Evolutionary conservation across 2,797 vertebrate genomes (phyloP).

Genomic region (Odontamblyopus lacepedii): DNA sequence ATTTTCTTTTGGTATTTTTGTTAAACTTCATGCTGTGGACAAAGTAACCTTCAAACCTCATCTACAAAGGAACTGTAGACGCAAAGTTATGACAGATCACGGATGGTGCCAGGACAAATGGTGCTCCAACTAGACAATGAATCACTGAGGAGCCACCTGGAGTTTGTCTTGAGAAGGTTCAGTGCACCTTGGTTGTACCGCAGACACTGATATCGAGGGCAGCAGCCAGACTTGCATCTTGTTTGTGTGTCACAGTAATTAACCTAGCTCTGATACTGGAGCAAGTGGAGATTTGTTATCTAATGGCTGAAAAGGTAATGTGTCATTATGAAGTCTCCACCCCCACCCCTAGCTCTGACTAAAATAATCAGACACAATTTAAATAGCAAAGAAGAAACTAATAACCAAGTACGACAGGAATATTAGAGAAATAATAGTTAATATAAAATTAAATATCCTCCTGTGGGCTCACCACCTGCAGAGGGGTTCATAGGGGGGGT

Average conservation of each 20-base stretch:
- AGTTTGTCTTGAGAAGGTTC: conserved; percentile 62
- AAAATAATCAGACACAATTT: conserved; percentile 1
- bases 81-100: conserved; percentile 57
- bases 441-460: neutral
- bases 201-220: conserved; percentile 64
- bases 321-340: conserved; percentile 52
- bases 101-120: conserved; percentile 71
- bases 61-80: conserved; percentile 54
- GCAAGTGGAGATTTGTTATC: conserved; percentile 65
- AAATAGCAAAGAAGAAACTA: conserved; percentile 7
- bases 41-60: conserved; percentile 64
- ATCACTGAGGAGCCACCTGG: conserved; percentile 75
- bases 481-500: too few relatives aligned
- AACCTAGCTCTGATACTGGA: conserved; percentile 54
- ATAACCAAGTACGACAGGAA: neutral
- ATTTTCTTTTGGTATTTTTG: neutral
- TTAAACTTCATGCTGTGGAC: conserved; percentile 28
- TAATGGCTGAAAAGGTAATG: conserved; percentile 44
- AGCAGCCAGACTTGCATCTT: conserved; percentile 51
- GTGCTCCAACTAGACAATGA: conserved; percentile 68
- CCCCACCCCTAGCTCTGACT: conserved; percentile 16
- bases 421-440: neutral
- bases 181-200: conserved; percentile 49
- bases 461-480: too few relatives aligned
- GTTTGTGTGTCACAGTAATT: conserved; percentile 64